A percentile compares a stretch with the other conserved stretches of the same genome.
Evolutionary conservation across 2,113 vertebrate species (phyloP).

Genomic region (Halichoeres trimaculatus): DNA sequence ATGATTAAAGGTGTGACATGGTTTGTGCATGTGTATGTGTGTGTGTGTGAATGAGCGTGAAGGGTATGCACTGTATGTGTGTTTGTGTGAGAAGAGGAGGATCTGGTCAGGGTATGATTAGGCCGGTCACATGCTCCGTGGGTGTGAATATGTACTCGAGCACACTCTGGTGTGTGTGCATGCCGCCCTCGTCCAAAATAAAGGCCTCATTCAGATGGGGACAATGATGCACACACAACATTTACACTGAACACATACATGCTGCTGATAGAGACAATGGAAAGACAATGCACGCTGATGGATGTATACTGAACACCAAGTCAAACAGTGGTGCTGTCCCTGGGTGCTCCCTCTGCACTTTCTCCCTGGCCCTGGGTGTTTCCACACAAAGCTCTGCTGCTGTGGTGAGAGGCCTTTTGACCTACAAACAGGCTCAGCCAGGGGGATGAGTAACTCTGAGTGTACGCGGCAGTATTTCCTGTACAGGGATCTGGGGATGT

Average conservation of each 20-base stretch:
- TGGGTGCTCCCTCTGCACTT: slow-evolving; percentile 57
- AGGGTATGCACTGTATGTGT: background rate
- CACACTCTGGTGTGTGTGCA: slow-evolving; percentile 54
- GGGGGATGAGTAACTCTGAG: slow-evolving; percentile 38
- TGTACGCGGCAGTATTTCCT: slow-evolving; percentile 51
- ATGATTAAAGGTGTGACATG: slow-evolving; percentile 44
- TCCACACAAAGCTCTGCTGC: slow-evolving; percentile 66
- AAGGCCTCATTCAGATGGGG: slow-evolving; percentile 77
- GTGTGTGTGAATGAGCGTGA: background rate
- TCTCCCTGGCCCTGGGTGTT: slow-evolving; percentile 61
- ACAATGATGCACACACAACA: slow-evolving; percentile 80
- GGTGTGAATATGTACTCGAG: slow-evolving; percentile 55
- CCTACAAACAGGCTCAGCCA: slow-evolving; percentile 60
- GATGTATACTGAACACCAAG: slow-evolving; percentile 46
- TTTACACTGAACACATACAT: slow-evolving; percentile 63
- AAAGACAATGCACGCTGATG: slow-evolving; percentile 48
- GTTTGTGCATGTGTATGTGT: slow-evolving; percentile 7
- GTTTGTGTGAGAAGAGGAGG: slow-evolving; percentile 30
- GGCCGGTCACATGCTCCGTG: slow-evolving; percentile 62
- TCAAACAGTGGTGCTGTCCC: slow-evolving; percentile 50
- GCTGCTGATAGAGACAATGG: slow-evolving; percentile 59
- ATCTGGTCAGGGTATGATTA: slow-evolving; percentile 60
- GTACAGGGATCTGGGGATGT: slow-evolving; percentile 22
- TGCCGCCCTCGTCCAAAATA: slow-evolving; percentile 71
- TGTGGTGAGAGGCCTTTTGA: slow-evolving; percentile 65